These are phyloP conservation scores for Leucoraja ocellata DNA, from an alignment of 2,797 vertebrate genomes.

Conservation along the genomic window DNA sequence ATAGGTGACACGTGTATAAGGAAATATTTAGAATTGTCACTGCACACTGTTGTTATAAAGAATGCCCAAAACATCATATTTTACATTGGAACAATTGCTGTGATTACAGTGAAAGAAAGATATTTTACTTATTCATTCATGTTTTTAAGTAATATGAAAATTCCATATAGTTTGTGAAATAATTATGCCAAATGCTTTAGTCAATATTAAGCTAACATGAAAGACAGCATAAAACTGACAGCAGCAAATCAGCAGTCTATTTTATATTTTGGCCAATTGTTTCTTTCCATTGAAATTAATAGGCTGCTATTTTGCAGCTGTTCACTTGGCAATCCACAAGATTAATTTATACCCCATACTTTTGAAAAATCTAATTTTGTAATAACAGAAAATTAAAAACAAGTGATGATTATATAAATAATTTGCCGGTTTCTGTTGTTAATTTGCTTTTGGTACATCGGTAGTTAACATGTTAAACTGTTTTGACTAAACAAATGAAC, in stretches of 20 bases:
- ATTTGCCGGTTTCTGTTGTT: neutral
- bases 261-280: neutral
- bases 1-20: neutral
- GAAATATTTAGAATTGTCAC: neutral
- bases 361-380: slow-evolving; percentile 16
- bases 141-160: neutral
- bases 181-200: neutral
- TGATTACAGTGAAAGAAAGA: neutral
- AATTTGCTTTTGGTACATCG: neutral
- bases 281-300: neutral
- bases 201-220: neutral
- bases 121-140: neutral
- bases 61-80: neutral
- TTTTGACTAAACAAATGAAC: neutral
- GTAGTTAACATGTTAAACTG: neutral
- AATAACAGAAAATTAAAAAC: neutral
- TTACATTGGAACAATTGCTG: neutral
- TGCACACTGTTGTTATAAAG: neutral
- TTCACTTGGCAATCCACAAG: neutral
- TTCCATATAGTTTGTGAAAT: neutral
- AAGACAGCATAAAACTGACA: neutral
- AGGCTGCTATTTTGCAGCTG: neutral
- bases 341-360: neutral
- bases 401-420: neutral
- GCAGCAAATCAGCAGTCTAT: neutral